Conservation (phyloP, 2,113 vertebrate genomes). For the Dromaius novaehollandiae region DNA sequence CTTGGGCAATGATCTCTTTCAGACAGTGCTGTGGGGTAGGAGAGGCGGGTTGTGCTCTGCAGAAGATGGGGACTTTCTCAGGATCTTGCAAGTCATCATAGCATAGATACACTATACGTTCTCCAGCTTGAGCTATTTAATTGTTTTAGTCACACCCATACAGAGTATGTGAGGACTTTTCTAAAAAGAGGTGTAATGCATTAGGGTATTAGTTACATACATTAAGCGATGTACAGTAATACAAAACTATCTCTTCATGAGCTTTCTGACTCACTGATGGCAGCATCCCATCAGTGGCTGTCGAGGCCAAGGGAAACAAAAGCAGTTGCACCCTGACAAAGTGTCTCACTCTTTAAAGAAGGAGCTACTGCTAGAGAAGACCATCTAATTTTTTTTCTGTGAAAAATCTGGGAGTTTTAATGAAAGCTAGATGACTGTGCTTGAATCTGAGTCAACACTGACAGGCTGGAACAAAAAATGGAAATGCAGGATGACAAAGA, state of each 20-base stretch:
- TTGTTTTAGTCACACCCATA: background rate
- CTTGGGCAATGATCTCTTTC: background rate
- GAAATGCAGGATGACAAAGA: background rate
- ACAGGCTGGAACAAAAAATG: background rate
- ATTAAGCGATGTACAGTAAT: background rate
- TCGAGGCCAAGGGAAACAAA: background rate
- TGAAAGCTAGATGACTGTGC: background rate
- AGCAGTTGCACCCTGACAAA: background rate
- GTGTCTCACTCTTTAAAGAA: background rate
- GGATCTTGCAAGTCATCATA: background rate
- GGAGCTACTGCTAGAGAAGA: background rate
- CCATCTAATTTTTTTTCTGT: background rate
- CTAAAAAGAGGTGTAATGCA: background rate
- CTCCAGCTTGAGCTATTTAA: background rate
- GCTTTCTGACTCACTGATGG: background rate
- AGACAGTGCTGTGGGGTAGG: background rate
- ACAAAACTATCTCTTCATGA: background rate
- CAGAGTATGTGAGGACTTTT: background rate
- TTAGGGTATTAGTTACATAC: background rate
- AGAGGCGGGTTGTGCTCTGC: background rate
- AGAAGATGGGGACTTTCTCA: background rate
- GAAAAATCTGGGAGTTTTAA: background rate
- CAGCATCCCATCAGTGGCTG: background rate
- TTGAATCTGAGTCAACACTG: accelerated
- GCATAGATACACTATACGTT: accelerated